Percentiles rank a stretch among this genome's conserved stretches.
Conservation (phyloP, 2,888 invertebrate genomes). For the Lasiommata megera region DNA sequence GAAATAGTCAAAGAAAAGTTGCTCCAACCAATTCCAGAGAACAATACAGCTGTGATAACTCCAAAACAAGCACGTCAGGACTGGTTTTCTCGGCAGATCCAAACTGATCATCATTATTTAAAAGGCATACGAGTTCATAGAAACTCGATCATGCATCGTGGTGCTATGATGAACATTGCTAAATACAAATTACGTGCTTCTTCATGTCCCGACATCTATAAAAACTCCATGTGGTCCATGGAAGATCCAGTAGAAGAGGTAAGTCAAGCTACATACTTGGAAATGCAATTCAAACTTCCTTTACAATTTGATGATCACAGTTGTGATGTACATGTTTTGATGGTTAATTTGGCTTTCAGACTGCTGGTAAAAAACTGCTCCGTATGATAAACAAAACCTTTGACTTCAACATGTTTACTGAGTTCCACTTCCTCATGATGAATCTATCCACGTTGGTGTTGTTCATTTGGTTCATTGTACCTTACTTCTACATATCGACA, state of each 20-base stretch:
- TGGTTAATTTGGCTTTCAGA: conserved; percentile 76
- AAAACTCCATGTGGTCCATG: conserved; percentile 92
- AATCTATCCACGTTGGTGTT: conserved; percentile 94
- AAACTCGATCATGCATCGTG: conserved; percentile 92
- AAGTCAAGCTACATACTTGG: too few species aligned
- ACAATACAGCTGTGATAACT: conserved; percentile 56
- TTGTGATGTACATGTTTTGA: background rate
- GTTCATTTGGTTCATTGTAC: conserved; percentile 97
- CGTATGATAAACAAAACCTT: conserved; percentile 86
- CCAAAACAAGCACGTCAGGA: conserved; percentile 55
- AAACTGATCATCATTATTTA: conserved; percentile 84
- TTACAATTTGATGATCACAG: too few species aligned
- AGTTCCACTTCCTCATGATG: conserved; percentile 90
- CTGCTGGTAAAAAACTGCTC: conserved; percentile 85
- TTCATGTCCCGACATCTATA: conserved; percentile 96
- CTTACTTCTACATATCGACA: conserved; percentile 95
- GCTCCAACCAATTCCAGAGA: conserved; percentile 70
- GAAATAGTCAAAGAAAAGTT: conserved; percentile 64
- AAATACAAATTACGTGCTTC: conserved; percentile 92
- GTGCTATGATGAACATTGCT: conserved; percentile 92
- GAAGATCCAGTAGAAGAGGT: conserved; percentile 86
- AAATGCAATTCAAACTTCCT: too few species aligned
- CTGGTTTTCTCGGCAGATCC: conserved; percentile 77
- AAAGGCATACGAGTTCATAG: conserved; percentile 87
- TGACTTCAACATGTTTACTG: conserved; percentile 92